Evolutionary conservation across 2,113 vertebrate genomes (phyloP), one percentile per base, ranked within the genome.

Genomic region (Ophthalmolycus amberensis): DNA sequence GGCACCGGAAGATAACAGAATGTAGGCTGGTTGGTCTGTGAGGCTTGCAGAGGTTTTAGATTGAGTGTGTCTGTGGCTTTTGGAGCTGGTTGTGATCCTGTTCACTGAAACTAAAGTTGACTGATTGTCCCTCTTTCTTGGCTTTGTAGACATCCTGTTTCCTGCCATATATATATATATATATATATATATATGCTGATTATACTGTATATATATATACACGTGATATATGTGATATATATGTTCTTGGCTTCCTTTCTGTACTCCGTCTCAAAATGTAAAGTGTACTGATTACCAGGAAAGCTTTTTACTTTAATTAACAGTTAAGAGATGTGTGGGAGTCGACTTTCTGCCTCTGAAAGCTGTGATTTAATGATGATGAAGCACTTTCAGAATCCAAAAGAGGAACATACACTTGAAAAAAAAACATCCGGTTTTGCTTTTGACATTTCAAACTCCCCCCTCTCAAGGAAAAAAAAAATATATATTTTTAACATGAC

Each of bases 51-150:
- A 6, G 22, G 58, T 12, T 78, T 66, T 54, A n/a, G n/a, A 32
- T 42, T 25, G 18, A 12, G 22, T 54, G 11, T 27, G 20, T 25
- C 22, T 11, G 65, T 12, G 20, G 7, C 10, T 14, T 58, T 25
- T 32, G 40, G 8, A 50, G 66, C 25, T 1, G 18, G 22, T 25
- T 16, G 34, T 25, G 15, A 0, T 65, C 20, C 18, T 54, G 6
- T 50, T 71, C 42, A 5, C 71, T 79, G 50, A 42, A 44, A 64
- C 54, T 69, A 12, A 63, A 22, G 29, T 42, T 40, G 65, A 48
- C 65, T 18, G 69, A 20, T 34, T 48, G n/a, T 59, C 25, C 46
- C 37, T 46, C 54, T 44, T 20, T 64, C 29, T 60, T 60, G 58
- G 37, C 48, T 40, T 42, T 29, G 10, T 20, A 29, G n/a, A 20